These are phyloP conservation scores for Drosophila monieri DNA, from an alignment of 2,888 invertebrate genomes.

Conservation along the genomic window DNA sequence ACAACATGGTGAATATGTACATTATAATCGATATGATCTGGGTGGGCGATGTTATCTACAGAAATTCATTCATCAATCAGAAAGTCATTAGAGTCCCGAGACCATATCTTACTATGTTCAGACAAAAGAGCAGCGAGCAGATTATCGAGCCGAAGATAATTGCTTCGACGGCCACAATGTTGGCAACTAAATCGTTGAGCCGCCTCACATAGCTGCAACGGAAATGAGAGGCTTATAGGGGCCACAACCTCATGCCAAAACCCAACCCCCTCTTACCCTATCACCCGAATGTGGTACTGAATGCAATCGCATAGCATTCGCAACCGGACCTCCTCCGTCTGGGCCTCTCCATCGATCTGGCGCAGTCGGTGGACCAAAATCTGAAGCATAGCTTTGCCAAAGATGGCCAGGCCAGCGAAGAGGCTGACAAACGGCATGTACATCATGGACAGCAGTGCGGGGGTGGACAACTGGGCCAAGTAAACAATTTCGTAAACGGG, in stretches of 20 bases:
- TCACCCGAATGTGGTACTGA: slow-evolving; percentile 53
- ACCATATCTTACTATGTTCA: slow-evolving; percentile 75
- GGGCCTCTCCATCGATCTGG: slow-evolving; percentile 39
- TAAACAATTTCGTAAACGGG: slow-evolving; percentile 81
- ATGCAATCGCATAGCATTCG: slow-evolving; percentile 67
- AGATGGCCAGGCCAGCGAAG: slow-evolving; percentile 80
- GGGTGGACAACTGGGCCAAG: slow-evolving; percentile 67
- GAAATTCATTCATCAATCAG: background rate
- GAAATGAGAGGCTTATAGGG: background rate
- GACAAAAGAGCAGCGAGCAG: slow-evolving; percentile 76
- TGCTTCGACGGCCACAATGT: slow-evolving; percentile 76
- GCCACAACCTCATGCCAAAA: background rate
- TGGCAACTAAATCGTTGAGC: slow-evolving; percentile 76
- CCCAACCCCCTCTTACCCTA: slow-evolving; percentile 44
- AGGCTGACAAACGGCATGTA: slow-evolving; percentile 81
- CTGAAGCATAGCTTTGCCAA: slow-evolving; percentile 73
- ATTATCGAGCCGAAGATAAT: slow-evolving; percentile 75
- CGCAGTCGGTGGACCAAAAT: slow-evolving; percentile 67
- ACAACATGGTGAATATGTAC: slow-evolving; percentile 80
- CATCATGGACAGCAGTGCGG: slow-evolving; percentile 68
- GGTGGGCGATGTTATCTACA: slow-evolving; percentile 34
- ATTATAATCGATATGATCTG: slow-evolving; percentile 67
- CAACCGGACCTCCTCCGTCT: slow-evolving; percentile 53
- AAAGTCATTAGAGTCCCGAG: background rate
- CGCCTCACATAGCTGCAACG: slow-evolving; percentile 71